Percentiles rank a stretch among this genome's conserved stretches.
phyloP scores from a whole-genome alignment of 2,113 vertebrate species.

The Rostratula benghalensis region DNA sequence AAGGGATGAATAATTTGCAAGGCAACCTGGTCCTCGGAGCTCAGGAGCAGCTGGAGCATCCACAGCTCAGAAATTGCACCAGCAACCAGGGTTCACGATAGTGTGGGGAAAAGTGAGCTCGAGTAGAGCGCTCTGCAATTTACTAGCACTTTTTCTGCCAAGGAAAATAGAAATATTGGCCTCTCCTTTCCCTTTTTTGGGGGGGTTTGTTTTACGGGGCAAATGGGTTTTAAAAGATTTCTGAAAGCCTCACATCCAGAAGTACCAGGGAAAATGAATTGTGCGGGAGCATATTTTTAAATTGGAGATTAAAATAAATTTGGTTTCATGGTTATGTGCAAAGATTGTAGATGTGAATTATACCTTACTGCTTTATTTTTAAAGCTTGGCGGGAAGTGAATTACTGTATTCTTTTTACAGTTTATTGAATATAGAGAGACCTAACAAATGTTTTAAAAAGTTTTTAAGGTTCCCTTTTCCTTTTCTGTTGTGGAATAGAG shows the following conservation, averaged over 20 bases:
- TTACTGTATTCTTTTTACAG: not conserved
- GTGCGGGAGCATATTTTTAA: not conserved
- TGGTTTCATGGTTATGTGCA: not conserved
- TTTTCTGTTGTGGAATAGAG: not conserved
- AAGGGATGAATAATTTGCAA: not conserved
- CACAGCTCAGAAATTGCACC: not conserved
- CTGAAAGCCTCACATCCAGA: not conserved
- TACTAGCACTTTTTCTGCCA: not conserved
- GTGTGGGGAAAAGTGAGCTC: accelerated
- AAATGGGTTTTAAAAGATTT: not conserved
- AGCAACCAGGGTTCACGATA: not conserved
- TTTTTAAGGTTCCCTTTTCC: not conserved
- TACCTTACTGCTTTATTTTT: not conserved
- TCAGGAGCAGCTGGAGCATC: not conserved
- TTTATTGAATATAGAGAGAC: not conserved
- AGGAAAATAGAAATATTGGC: not conserved
- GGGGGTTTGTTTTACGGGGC: not conserved
- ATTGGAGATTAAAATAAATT: not conserved
- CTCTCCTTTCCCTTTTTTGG: not conserved
- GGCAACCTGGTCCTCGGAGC: not conserved
- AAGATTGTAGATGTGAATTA: not conserved
- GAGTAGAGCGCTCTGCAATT: not conserved
- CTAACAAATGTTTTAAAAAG: accelerated
- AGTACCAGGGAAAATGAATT: not conserved
- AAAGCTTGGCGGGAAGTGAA: not conserved